Base-by-base conservation (phyloP, 2,797 vertebrate genomes). In the Danio aesculapii region DNA sequence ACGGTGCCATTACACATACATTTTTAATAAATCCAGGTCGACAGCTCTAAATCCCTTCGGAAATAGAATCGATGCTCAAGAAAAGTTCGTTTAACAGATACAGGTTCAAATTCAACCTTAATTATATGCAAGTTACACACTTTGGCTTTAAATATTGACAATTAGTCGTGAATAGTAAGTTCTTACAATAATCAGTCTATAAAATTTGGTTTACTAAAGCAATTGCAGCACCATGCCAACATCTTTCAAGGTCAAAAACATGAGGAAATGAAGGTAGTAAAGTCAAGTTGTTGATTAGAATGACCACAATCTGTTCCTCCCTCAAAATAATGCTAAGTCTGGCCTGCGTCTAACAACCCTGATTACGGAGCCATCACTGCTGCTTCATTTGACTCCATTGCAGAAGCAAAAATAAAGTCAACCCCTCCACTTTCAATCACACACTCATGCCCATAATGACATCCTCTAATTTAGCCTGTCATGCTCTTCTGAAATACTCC, bases 331-430 rank as follows among this genome's bases (percentile, higher is more conserved):
- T 75, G 30, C n/a, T 52, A 57, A 52, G 12, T 75, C 64, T 55
- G 12, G 55, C 50, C 21, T 69, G 43, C 7, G 14, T 79, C 55
- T 70, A 67, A 19, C 58, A 53, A 14, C 10, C 17, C 10, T 79
- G 77, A 82, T 81, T 78, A 83, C 57, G 16, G 11, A 53, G 55
- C 71, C 50, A 63, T 81, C 50, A 52, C 44, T 11, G 66, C 30
- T 10, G 47, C 69, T 68, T 69, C 62, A 46, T 77, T 81, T 74
- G 69, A 73, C 61, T 73, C 67, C 17, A 21, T 79, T 85, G 74
- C 43, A 55, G 72, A 74, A 59, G 44, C 72, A 52, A 81, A 72
- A 85, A 72, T 76, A 83, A 77, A 87, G 79, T 47, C 70, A 70
- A 75, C 68, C 46, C 46, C 73, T 73, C 75, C 41, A 21, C 55